Conservation (phyloP, 37 sponge, comb jelly and placozoan genomes). For the Bolinopsis microptera region DNA sequence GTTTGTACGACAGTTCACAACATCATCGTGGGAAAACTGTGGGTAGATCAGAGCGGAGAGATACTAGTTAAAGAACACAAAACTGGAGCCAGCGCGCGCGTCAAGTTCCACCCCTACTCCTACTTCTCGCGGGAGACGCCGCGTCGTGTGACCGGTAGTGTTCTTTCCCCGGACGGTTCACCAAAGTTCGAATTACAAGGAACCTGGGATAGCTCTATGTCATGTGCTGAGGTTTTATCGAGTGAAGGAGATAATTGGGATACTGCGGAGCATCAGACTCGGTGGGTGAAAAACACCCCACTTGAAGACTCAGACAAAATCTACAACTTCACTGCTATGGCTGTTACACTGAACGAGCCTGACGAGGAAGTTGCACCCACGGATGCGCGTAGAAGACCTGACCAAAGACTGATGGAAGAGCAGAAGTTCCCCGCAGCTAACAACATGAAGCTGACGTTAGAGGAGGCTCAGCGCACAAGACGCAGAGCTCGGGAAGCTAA, state of each 20-base stretch:
- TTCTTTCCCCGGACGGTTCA: constrained; percentile 70
- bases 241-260: constrained; percentile 70
- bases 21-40: constrained; percentile 96
- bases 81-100: constrained; percentile 75
- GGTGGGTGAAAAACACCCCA: constrained; percentile 39
- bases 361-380: constrained; percentile 91
- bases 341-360: constrained; percentile 81
- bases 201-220: constrained; percentile 87
- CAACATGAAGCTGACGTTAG: constrained; percentile 71
- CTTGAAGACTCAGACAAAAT: constrained; percentile 70
- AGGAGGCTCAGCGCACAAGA: constrained; percentile 91
- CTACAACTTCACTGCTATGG: constrained; percentile 81
- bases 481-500: constrained; percentile 83
- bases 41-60: constrained; percentile 96
- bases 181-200: constrained; percentile 79
- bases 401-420: constrained; percentile 69
- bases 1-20: constrained; percentile 85
- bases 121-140: constrained; percentile 70
- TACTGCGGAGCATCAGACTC: background rate
- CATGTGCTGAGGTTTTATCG: constrained; percentile 70
- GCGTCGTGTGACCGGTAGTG: constrained; percentile 78
- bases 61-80: constrained; percentile 86
- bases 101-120: constrained; percentile 92
- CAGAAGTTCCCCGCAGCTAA: constrained; percentile 60
- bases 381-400: constrained; percentile 88